These are phyloP conservation scores for Nudaria mundana DNA, from an alignment of 2,888 invertebrate genomes.

Conservation along the genomic window DNA sequence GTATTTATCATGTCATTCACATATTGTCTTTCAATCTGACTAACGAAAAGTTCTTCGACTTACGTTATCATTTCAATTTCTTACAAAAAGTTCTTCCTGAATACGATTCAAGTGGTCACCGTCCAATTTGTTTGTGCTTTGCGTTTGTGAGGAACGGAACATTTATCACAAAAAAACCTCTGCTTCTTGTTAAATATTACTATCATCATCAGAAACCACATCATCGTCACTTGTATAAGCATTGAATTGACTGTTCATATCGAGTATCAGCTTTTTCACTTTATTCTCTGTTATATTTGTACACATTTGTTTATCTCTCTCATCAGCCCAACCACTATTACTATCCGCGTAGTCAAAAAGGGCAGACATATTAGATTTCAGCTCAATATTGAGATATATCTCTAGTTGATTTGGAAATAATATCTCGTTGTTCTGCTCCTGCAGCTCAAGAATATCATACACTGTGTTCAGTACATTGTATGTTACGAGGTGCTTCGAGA, in stretches of 20 bases:
- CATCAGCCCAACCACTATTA: constrained; percentile 53
- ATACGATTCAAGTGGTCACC: neutral
- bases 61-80: too few species aligned
- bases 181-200: neutral
- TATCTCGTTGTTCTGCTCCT: constrained; percentile 17
- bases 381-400: constrained; percentile 40
- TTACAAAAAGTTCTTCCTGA: too few species aligned
- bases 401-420: constrained; percentile 46
- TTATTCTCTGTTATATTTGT: constrained; percentile 45
- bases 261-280: constrained; percentile 43
- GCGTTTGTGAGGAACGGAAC: too few species aligned
- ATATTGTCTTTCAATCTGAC: too few species aligned
- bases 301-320: constrained; percentile 48
- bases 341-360: constrained; percentile 42
- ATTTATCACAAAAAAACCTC: too few species aligned
- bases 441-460: constrained; percentile 29
- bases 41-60: too few species aligned
- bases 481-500: constrained; percentile 21
- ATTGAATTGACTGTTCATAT: constrained; percentile 39
- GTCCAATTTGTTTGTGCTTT: neutral
- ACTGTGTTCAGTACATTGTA: constrained; percentile 32
- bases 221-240: constrained; percentile 13
- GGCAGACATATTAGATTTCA: constrained; percentile 40
- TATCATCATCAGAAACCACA: neutral
- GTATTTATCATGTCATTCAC: too few species aligned